Evolutionary conservation across 2,888 invertebrate species (phyloP), one percentile per base, ranked within the genome.

Genomic region (Zhengitettix transpicula): DNA sequence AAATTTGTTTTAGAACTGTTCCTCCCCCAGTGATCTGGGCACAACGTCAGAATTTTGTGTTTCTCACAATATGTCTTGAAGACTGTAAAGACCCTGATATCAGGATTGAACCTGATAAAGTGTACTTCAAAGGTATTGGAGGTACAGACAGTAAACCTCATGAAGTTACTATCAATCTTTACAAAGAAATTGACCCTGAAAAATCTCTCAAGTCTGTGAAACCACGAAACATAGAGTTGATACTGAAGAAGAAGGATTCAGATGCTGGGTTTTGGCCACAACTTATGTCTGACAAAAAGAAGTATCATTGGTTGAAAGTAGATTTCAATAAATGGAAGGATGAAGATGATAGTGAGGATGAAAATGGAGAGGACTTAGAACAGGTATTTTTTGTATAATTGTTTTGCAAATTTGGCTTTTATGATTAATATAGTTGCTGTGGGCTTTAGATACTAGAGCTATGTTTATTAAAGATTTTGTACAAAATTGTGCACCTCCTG

Each of bases 241-340:
- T 76, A 61, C 68, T 80, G 63, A 74, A 74, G 68, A 74, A 74
- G 74, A 77, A 83, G 75, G 75, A 81, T 73, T 79, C 80, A 65
- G 79, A 79, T 56, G 88, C 86, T 62, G 80, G 89, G 1, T 95
- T 84, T 73, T 97, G 96, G 96, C 86, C 92, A 58, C 79, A 87
- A 65, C 77, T 96, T 67, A 87, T 91, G 60, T 89, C 87, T 72
- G 89, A 89, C 68, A 87, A 85, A 69, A 85, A 85, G 73, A 96
- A 96, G 77, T 85, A 86, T 67, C 95, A 95, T 73, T 97, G 95
- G 86, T 79, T 98, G 67, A 97, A 96, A 78, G 87, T 95, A 68
- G 97, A 98, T 72, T 99, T 98, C 73, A 90, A 92, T 72, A 95
- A 95, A 77, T 98, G 96, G 97, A 85, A 84, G 75, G 97, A 97